Evolutionary conservation across 2,888 invertebrate genomes (phyloP).

Genomic region (Trichogramma dendrolimi): DNA sequence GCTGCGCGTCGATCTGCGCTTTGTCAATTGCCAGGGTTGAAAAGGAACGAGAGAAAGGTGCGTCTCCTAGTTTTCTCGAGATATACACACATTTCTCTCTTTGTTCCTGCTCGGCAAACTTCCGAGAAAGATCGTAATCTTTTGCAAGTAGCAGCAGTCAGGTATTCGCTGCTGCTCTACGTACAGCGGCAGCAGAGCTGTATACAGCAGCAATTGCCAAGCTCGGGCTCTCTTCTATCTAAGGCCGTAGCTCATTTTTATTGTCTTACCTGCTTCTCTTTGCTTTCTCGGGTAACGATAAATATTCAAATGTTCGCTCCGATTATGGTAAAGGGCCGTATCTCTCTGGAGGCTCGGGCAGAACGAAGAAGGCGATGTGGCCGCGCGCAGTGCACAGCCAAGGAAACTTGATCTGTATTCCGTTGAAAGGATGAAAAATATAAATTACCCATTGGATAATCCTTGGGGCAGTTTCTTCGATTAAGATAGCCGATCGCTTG

Average conservation of each 20-base stretch:
- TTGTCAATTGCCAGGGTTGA: conserved; percentile 5
- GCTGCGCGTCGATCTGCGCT: background rate
- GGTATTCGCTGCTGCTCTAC: too few species aligned
- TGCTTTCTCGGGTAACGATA: background rate
- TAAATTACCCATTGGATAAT: conserved; percentile 13
- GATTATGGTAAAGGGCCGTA: conserved; percentile 12
- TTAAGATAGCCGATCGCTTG: background rate
- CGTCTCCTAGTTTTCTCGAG: background rate
- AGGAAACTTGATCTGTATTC: too few species aligned
- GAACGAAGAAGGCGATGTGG: too few species aligned
- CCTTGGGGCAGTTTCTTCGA: conserved; percentile 1
- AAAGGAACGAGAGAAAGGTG: background rate
- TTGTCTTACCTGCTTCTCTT: too few species aligned
- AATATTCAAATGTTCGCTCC: conserved; percentile 23
- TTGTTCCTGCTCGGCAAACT: conserved; percentile 1
- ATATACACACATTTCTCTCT: background rate
- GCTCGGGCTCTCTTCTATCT: too few species aligned
- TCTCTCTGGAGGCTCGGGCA: conserved; percentile 1
- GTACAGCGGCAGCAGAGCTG: too few species aligned
- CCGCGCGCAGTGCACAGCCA: too few species aligned
- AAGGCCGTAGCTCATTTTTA: too few species aligned
- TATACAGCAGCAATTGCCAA: too few species aligned
- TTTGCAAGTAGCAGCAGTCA: too few species aligned
- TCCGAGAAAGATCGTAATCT: conserved; percentile 22
- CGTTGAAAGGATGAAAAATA: background rate